Evolutionary conservation across 1,140 invertebrate species (phyloP).

Genomic region (Nasonia longicornis): DNA sequence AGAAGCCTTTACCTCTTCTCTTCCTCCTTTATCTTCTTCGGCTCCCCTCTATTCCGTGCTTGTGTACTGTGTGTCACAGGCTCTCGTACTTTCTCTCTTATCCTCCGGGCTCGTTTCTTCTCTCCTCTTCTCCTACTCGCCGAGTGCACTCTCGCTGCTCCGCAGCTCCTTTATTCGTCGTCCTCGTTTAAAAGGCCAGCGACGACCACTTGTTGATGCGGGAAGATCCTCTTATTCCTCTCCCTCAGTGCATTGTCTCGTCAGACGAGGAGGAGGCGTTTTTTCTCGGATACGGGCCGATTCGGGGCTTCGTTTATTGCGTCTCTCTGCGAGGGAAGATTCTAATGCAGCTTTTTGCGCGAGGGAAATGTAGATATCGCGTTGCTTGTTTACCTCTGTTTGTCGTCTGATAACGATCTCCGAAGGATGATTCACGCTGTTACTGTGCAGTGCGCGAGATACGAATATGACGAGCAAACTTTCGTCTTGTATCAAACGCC

Average conservation of each 20-base stretch:
- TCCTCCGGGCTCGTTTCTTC: constrained; percentile 14
- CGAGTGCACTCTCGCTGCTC: constrained; percentile 14
- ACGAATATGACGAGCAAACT: no score
- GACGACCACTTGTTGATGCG: constrained; percentile 34
- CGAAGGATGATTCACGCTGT: no score
- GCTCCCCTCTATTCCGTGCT: neutral
- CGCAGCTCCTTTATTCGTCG: neutral
- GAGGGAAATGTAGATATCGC: neutral
- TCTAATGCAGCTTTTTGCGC: no score
- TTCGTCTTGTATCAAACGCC: no score
- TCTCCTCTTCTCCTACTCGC: neutral
- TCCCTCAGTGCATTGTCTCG: constrained; percentile 17
- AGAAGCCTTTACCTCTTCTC: neutral
- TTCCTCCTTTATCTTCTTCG: neutral
- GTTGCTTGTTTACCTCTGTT: no score
- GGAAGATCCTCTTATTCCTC: neutral
- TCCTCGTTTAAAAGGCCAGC: constrained; percentile 29
- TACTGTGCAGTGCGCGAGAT: no score
- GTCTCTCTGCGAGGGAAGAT: neutral
- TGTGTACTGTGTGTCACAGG: neutral
- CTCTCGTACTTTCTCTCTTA: constrained; percentile 36
- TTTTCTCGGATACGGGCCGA: neutral
- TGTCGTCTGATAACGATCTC: no score
- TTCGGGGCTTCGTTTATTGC: neutral
- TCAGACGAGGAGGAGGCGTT: neutral